Conservation (phyloP, 2,797 vertebrate species). For the Prionace glauca region DNA sequence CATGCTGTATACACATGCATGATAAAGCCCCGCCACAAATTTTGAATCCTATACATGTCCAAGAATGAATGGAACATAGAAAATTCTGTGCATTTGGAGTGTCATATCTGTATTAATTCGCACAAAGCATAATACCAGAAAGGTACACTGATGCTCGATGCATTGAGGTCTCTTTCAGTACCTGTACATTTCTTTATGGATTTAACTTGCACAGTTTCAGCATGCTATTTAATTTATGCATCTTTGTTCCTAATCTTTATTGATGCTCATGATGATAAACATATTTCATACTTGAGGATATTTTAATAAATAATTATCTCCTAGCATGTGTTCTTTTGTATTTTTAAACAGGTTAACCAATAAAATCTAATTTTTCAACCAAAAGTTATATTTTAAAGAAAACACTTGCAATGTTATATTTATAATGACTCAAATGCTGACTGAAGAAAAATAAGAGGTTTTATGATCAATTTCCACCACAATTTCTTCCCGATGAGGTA, state of each 20-base stretch:
- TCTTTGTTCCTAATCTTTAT: neutral
- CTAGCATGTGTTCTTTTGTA: neutral
- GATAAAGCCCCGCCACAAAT: neutral
- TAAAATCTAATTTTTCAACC: neutral
- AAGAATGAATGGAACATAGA: neutral
- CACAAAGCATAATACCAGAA: neutral
- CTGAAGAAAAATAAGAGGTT: neutral
- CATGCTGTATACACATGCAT: neutral
- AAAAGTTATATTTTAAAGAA: neutral
- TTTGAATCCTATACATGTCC: neutral
- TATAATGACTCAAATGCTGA: neutral
- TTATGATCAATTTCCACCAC: no score
- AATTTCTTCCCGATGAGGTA: no score
- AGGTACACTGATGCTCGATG: neutral
- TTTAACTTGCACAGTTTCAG: slow-evolving; percentile 31
- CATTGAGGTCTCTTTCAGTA: slow-evolving; percentile 19
- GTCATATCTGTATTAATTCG: neutral
- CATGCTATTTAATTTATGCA: neutral
- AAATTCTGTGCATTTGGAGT: neutral
- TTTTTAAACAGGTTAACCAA: neutral
- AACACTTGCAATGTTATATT: neutral
- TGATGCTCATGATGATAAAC: neutral
- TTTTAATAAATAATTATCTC: slow-evolving; percentile 33
- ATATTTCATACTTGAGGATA: neutral
- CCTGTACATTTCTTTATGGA: neutral